phyloP scores from a whole-genome alignment of 2,888 invertebrate species.

The Heliconius cydno region DNA sequence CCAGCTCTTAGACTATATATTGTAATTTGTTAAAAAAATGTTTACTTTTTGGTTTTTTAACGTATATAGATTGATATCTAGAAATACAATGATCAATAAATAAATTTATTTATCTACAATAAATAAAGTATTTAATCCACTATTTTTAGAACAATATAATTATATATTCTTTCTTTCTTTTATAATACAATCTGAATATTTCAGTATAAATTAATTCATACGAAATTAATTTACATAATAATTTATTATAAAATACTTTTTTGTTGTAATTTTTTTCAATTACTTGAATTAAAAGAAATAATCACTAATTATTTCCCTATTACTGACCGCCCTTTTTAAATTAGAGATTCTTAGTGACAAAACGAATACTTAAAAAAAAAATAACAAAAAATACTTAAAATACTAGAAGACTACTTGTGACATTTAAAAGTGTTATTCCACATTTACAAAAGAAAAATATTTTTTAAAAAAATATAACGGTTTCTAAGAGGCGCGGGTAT shows the following conservation, averaged over 20 bases:
- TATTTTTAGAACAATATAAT: slow-evolving; percentile 3
- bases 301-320: neutral
- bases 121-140: neutral
- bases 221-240: neutral
- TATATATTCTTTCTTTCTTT: neutral
- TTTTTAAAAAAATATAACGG: too few relatives aligned
- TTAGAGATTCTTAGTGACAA: too few relatives aligned
- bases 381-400: too few relatives aligned
- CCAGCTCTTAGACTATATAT: slow-evolving; percentile 15
- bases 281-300: neutral
- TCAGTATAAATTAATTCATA: neutral
- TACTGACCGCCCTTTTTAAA: neutral
- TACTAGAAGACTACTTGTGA: too few relatives aligned
- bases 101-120: slow-evolving; percentile 7
- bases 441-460: too few relatives aligned
- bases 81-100: slow-evolving; percentile 14
- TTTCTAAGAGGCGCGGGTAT: too few relatives aligned
- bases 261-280: neutral
- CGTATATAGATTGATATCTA: neutral
- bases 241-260: neutral
- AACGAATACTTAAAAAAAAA: too few relatives aligned
- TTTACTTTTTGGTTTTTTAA: neutral
- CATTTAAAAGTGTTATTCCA: too few relatives aligned
- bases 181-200: neutral
- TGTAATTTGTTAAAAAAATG: neutral